Base-by-base conservation (phyloP, 2,113 vertebrate genomes). In the Myotis lucifugus region DNA sequence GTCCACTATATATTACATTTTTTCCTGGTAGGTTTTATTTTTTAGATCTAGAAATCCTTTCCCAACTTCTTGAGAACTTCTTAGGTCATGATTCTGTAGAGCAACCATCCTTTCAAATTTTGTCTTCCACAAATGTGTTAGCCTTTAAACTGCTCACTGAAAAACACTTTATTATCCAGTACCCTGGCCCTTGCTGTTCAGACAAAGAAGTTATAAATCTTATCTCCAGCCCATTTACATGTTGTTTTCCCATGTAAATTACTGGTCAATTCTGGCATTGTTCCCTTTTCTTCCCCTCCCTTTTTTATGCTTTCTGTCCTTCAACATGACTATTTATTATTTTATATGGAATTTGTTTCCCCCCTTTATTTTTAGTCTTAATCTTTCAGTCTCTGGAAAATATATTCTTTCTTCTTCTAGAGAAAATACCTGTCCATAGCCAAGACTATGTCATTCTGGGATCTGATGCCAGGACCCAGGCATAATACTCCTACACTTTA, bases 1-100 rank as follows among this genome's bases (percentile, higher is more conserved):
- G 32, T 77, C 3, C 27, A 66, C 37, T 25, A 89, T 94, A 29
- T 77, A 40, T 1, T 46, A 29, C 5, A 67, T 92, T 93, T 88
- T 93, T 66, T 5, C 25, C 66, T 59, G 59, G 67, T 88, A 77
- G 29, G 14, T 34, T 94, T 85, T 94, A 92, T 54, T 70, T 87
- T 88, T 92, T 84, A 94, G 34, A 37, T 81, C 27, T 87, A 70
- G 23, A 42, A 92, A 90, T 89, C 4, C 14, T 6, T 84, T 77
- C 82, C n/a, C 9, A 73, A 27, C 32, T 84, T 46, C n/a, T 89
- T 23, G 46, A 95, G 82, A 84, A 79, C 34, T 77, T 93, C 25
- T 89, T 88, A 21, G 52, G 84, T 56, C 1, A 1, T 78, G 72
- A 84, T 77, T 93, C 17, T 56, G 15, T 93, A 10, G 59, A 48